phyloP scores from a whole-genome alignment of 64 coral and sea anemone genomes.

The Dendrophyllia cribrosa region DNA sequence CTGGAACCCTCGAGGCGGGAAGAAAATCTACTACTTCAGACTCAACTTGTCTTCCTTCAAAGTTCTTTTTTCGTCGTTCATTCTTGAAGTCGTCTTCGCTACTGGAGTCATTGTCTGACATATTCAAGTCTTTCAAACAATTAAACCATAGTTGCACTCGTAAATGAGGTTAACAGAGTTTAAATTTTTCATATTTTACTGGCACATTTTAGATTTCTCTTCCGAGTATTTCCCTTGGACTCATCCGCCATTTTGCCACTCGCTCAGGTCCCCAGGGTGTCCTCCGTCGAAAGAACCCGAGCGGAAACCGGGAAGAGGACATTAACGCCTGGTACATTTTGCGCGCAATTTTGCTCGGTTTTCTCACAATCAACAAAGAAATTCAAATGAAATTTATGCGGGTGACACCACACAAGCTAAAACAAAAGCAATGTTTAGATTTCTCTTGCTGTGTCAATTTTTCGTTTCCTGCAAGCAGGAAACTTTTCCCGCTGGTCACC shows the following conservation, averaged over 20 bases:
- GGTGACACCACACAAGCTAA: not conserved
- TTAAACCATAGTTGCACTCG: not conserved
- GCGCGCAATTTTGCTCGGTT: too few species aligned
- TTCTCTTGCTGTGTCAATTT: not conserved
- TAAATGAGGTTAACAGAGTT: not conserved
- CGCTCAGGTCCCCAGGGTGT: too few species aligned
- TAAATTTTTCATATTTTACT: not conserved
- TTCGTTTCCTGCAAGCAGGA: slow-evolving; percentile 25
- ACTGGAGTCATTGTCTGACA: slow-evolving; percentile 21
- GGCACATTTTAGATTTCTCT: not conserved
- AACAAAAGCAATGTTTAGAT: not conserved
- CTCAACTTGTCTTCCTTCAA: not conserved
- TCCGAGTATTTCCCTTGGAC: not conserved
- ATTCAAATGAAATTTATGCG: too few species aligned
- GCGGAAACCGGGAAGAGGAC: too few species aligned
- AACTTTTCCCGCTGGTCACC: slow-evolving; percentile 71
- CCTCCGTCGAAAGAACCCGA: too few species aligned
- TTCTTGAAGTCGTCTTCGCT: not conserved
- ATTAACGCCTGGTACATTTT: not conserved
- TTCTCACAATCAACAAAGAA: too few species aligned
- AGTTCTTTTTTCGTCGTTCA: not conserved
- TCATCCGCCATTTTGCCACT: slow-evolving; percentile 63
- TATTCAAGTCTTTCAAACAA: not conserved
- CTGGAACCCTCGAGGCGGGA: not conserved
- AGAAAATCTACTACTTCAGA: slow-evolving; percentile 20